These are phyloP conservation scores for Seira ritae DNA, from an alignment of 2,888 invertebrate genomes.

Conservation along the genomic window DNA sequence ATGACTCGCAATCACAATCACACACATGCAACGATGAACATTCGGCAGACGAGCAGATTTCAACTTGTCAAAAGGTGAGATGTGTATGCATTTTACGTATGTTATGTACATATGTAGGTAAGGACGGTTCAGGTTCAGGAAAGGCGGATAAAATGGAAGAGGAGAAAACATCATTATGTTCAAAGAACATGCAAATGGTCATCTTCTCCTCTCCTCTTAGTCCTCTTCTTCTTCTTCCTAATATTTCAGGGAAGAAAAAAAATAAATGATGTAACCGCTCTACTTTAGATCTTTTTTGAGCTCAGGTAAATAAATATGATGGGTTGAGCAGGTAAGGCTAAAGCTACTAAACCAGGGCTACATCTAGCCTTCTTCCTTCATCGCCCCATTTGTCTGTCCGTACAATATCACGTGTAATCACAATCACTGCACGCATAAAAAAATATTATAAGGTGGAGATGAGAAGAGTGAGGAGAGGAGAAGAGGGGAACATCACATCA, in stretches of 20 bases:
- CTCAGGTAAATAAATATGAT: not conserved
- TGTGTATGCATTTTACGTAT: too few relatives aligned
- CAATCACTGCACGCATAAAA: conserved; percentile 32
- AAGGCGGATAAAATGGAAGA: not conserved
- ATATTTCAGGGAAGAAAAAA: too few relatives aligned
- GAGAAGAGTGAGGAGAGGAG: not conserved
- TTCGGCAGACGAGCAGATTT: conserved; percentile 54
- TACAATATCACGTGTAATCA: conserved; percentile 58
- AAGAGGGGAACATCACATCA: too few relatives aligned
- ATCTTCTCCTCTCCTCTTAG: too few relatives aligned
- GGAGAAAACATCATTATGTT: conserved; percentile 18
- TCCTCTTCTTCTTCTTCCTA: too few relatives aligned
- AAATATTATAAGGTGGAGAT: conserved; percentile 4
- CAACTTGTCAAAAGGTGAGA: conserved; percentile 16
- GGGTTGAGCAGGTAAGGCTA: conserved; percentile 3
- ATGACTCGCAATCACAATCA: conserved; percentile 12
- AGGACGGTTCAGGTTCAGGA: not conserved
- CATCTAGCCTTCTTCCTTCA: not conserved
- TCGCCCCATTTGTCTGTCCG: conserved; percentile 46
- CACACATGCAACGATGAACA: conserved; percentile 35
- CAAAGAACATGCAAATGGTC: conserved; percentile 32
- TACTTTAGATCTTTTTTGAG: conserved; percentile 7
- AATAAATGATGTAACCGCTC: conserved; percentile 4
- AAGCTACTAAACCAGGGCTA: not conserved
- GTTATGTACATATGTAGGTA: not conserved